Evolutionary conservation across 2,888 invertebrate species (phyloP), one percentile per base, ranked within the genome.

Genomic region (Cordilura impudica): DNA sequence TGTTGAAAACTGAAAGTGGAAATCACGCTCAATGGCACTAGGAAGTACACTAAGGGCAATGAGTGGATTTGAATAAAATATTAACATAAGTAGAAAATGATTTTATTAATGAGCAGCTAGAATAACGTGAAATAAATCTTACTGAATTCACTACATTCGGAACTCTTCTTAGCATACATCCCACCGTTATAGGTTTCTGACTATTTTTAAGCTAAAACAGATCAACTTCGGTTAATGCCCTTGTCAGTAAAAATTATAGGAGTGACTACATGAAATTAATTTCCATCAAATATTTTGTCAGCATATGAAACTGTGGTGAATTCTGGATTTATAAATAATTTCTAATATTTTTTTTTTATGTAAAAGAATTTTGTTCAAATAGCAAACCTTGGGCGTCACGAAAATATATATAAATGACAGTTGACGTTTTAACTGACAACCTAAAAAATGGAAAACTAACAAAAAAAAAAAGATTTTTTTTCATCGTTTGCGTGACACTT

Each of bases 371-470:
- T n/a, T 39, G 3, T 39, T 39, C 1, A 39, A 39, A 12, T 35
- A 12, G n/a, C 3, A 58, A 70, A 43, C 60, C 51, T 70, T 60
- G 51, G 43, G 60, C 26, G 26, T 26, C 43, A 5, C 21, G 39
- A 16, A 19, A 56, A 60, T 29, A 70, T 51, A 31, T 60, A 51
- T 18, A 60, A 70, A 26, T 61, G 60, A 70, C 70, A 70, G 70
- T 18, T 70, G 70, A 70, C 70, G 60, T 53, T 60, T 70, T 18
- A 60, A 60, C 39, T 51, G 60, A 70, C 56, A 56, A 45, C 10
- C 14, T 19, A 14, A 39, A 16, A 7, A 53, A 53, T 26, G 10
- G 12, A 19, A 35, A 4, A 51, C 8, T 6, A 16, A 47, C 10
- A 23, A 45, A 21, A 19, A 10, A 29, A 8, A 63, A 49, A 54